Percentiles rank a stretch among this genome's conserved stretches.
Evolutionary conservation across 2,797 vertebrate species (phyloP).

Genomic region (Adrianichthys oophorus): DNA sequence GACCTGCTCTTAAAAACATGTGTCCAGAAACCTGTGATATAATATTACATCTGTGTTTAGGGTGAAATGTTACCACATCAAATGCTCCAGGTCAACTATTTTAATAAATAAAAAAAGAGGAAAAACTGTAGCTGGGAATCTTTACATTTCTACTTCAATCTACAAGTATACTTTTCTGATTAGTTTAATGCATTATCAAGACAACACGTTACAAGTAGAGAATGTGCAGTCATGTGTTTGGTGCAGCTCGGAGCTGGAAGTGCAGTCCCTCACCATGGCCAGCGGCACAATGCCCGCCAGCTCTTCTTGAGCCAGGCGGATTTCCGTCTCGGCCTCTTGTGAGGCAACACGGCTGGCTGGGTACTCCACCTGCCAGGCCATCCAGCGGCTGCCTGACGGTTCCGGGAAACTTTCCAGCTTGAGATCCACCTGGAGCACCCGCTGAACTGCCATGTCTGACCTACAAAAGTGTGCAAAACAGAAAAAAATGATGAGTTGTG

Average conservation of each 20-base stretch:
- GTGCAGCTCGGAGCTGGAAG: constrained; percentile 23
- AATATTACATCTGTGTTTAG: background rate
- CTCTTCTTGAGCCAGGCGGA: constrained; percentile 90
- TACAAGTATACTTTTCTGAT: too few species aligned
- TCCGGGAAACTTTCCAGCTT: constrained; percentile 88
- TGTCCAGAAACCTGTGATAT: background rate
- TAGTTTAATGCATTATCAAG: background rate
- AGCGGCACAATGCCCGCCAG: constrained; percentile 89
- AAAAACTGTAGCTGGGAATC: background rate
- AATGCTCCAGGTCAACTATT: background rate
- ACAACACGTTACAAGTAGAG: constrained; percentile 7
- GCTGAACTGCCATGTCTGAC: constrained; percentile 79
- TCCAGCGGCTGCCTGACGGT: constrained; percentile 86
- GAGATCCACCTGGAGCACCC: constrained; percentile 90
- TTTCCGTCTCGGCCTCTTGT: constrained; percentile 85
- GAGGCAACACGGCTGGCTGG: constrained; percentile 76
- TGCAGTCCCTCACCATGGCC: constrained; percentile 87
- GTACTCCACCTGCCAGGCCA: constrained; percentile 96
- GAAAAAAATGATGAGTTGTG: constrained; percentile 10
- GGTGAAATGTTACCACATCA: background rate
- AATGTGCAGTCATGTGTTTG: constrained; percentile 13
- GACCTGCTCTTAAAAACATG: constrained; percentile 26
- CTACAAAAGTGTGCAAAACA: constrained; percentile 63
- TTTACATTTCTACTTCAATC: too few species aligned
- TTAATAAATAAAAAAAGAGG: background rate